Conservation (phyloP, 2,888 invertebrate species). For the Therioaphis trifolii region DNA sequence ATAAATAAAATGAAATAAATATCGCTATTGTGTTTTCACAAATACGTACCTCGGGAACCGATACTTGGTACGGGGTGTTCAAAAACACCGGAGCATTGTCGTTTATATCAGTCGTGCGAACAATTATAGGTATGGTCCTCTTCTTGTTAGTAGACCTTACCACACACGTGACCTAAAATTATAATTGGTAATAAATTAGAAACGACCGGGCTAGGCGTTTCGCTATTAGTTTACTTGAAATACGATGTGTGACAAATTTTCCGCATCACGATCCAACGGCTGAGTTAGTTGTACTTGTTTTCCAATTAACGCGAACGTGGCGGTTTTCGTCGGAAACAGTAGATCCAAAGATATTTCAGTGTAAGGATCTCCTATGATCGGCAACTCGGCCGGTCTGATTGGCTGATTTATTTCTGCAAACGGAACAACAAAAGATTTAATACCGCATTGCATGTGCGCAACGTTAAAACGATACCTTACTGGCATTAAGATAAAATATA, state of each 20-base stretch:
- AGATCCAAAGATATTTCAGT: conserved; percentile 82
- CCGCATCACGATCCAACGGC: conserved; percentile 86
- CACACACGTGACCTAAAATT: conserved; percentile 82
- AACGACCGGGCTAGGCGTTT: neutral
- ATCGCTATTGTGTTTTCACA: neutral
- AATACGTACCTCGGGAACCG: conserved; percentile 83
- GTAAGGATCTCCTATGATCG: conserved; percentile 85
- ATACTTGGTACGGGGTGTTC: conserved; percentile 85
- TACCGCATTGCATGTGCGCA: neutral
- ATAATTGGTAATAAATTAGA: neutral
- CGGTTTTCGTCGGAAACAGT: conserved; percentile 82
- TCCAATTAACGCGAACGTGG: conserved; percentile 83
- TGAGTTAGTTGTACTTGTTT: conserved; percentile 82
- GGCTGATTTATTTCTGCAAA: conserved; percentile 84
- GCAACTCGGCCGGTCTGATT: conserved; percentile 83
- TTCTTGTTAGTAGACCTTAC: conserved; percentile 83
- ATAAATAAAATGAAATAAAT: neutral
- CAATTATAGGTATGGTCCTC: conserved; percentile 87
- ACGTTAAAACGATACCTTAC: neutral
- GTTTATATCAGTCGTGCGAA: conserved; percentile 89
- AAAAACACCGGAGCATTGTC: conserved; percentile 89
- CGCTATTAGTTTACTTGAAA: conserved; percentile 78
- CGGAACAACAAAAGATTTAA: conserved; percentile 18
- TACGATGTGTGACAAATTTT: conserved; percentile 87
- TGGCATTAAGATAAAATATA: neutral